Evolutionary conservation across 2,113 vertebrate genomes (phyloP).

Genomic region (Limnothrissa miodon): DNA sequence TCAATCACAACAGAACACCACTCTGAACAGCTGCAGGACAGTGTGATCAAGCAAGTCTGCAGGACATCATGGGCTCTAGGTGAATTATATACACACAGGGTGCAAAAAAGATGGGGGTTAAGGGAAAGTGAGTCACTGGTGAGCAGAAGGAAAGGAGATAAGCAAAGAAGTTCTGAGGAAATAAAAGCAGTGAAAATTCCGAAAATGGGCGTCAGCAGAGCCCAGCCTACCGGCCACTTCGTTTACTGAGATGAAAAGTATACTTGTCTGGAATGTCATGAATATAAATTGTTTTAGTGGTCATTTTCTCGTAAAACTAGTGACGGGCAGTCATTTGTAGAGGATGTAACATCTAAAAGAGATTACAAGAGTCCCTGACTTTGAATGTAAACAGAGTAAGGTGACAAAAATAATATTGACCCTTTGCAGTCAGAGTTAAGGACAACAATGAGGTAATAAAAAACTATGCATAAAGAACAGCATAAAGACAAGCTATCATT

Average conservation of each 20-base stretch:
- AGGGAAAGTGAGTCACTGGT: conserved; percentile 27
- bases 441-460: too few relatives aligned
- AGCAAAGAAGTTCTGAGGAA: conserved; percentile 13
- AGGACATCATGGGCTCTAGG: background rate
- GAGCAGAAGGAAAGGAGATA: conserved; percentile 37
- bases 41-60: background rate
- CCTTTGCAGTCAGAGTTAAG: too few relatives aligned
- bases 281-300: background rate
- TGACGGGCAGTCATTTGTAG: background rate
- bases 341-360: background rate
- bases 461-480: too few relatives aligned
- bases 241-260: background rate
- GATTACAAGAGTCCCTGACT: too few relatives aligned
- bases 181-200: background rate
- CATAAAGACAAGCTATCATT: too few relatives aligned
- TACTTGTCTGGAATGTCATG: background rate
- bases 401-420: background rate
- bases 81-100: background rate
- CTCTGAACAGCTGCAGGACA: background rate
- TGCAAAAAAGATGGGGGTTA: background rate
- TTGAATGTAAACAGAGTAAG: background rate
- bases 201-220: background rate
- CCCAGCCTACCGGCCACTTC: background rate
- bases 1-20: background rate
- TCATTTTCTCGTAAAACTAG: background rate